Evolutionary conservation across 2,113 vertebrate genomes (phyloP).

Genomic region (Corythoichthys haematopterus): DNA sequence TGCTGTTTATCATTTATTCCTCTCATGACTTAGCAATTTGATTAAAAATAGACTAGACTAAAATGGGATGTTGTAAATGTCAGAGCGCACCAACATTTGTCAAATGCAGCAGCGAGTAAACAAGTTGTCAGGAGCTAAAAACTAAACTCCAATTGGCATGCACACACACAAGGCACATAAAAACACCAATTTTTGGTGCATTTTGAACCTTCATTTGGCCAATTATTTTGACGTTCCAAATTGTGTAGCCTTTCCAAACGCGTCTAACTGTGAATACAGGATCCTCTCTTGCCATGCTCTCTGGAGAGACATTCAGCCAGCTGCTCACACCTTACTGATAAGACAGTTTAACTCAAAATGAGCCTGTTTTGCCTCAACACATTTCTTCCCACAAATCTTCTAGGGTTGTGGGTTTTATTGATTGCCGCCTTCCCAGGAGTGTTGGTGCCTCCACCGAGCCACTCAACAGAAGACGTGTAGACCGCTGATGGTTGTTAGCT

Average conservation of each 20-base stretch:
- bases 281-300: conserved; percentile 35
- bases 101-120: not conserved
- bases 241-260: conserved; percentile 46
- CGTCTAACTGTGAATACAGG: conserved; percentile 37
- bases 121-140: conserved; percentile 6
- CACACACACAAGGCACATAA: conserved; percentile 9
- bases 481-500: conserved; percentile 66
- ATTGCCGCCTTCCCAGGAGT: conserved; percentile 58
- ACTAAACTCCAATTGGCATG: not conserved
- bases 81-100: not conserved
- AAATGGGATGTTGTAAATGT: not conserved
- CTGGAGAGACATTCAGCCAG: conserved; percentile 51
- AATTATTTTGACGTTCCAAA: conserved; percentile 62
- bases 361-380: conserved; percentile 67
- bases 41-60: not conserved
- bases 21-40: not conserved
- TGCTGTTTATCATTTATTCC: not conserved
- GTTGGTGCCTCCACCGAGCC: conserved; percentile 61
- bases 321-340: conserved; percentile 55
- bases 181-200: conserved; percentile 12
- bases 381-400: conserved; percentile 61
- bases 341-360: conserved; percentile 66
- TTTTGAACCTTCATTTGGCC: conserved; percentile 52
- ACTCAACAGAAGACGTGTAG: conserved; percentile 67
- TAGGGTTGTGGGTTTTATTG: conserved; percentile 65